Percentiles rank a stretch among this genome's conserved stretches.
Evolutionary conservation across 1,140 invertebrate species (phyloP).

Genomic region (Sitobion miscanthi): DNA sequence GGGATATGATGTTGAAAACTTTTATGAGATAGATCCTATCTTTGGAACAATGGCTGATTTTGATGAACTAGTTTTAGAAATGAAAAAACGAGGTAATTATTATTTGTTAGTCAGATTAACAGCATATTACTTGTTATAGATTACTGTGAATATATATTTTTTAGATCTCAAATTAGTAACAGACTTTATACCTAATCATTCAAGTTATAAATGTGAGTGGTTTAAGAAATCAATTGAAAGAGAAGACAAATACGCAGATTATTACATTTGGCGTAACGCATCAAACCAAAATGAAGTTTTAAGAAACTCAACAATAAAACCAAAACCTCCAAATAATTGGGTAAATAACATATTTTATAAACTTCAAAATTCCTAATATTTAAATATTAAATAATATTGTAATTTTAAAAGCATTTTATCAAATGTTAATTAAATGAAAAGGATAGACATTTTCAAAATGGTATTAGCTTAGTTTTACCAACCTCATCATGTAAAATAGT

Average conservation of each 20-base stretch:
- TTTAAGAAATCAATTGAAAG: constrained; percentile 71
- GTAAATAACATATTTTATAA: constrained; percentile 59
- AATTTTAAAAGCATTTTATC: no score
- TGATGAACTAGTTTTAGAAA: not conserved
- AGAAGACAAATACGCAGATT: constrained; percentile 71
- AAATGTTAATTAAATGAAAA: not conserved
- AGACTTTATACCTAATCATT: constrained; percentile 87
- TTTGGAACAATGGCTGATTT: constrained; percentile 56
- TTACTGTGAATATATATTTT: constrained; percentile 39
- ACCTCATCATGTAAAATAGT: no score
- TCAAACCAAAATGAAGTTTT: constrained; percentile 64
- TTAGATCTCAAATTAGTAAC: constrained; percentile 77
- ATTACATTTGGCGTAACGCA: constrained; percentile 75
- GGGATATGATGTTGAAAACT: constrained; percentile 79
- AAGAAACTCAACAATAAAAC: not conserved
- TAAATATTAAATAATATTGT: no score
- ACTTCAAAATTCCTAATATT: not conserved
- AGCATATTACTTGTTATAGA: not conserved
- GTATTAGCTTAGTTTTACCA: not conserved
- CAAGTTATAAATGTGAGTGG: constrained; percentile 79
- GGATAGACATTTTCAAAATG: not conserved
- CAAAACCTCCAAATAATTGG: constrained; percentile 68
- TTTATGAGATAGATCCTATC: constrained; percentile 63
- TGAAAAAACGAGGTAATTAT: not conserved
- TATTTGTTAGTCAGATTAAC: not conserved